phyloP scores from a whole-genome alignment of 2,113 vertebrate species.

The Rutilus rutilus region DNA sequence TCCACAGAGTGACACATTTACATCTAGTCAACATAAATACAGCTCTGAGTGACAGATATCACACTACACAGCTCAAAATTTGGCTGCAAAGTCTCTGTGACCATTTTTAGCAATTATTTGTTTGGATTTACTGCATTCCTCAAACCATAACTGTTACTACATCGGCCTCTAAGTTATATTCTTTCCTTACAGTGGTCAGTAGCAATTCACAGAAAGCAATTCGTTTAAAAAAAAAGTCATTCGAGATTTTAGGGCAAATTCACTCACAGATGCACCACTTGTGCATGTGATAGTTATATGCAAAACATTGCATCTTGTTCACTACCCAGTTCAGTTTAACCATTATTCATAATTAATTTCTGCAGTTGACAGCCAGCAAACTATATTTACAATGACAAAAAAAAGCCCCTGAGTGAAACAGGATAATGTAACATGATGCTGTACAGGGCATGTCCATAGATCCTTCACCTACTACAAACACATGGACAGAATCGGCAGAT shows the following conservation, averaged over 20 bases:
- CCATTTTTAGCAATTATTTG: constrained; percentile 42
- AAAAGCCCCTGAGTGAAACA: constrained; percentile 33
- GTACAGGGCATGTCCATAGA: constrained; percentile 14
- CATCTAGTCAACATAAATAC: constrained; percentile 56
- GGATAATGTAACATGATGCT: constrained; percentile 36
- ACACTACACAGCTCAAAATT: constrained; percentile 35
- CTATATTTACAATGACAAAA: constrained; percentile 49
- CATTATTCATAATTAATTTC: background rate
- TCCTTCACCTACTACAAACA: constrained; percentile 30
- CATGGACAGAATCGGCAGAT: constrained; percentile 13
- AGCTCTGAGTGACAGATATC: constrained; percentile 43
- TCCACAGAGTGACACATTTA: constrained; percentile 47
- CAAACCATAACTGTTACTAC: constrained; percentile 41
- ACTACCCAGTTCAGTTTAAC: background rate
- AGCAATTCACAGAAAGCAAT: background rate
- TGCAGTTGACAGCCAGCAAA: background rate
- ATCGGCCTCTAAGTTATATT: background rate
- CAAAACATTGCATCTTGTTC: background rate
- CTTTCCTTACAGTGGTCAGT: constrained; percentile 7
- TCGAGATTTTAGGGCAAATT: background rate
- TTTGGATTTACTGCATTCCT: constrained; percentile 22
- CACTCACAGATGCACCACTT: background rate
- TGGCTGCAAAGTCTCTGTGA: constrained; percentile 28
- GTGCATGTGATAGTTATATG: background rate
- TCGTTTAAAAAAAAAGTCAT: background rate